phyloP scores from a whole-genome alignment of 2,888 invertebrate genomes.

The Carpatolechia fugitivella region DNA sequence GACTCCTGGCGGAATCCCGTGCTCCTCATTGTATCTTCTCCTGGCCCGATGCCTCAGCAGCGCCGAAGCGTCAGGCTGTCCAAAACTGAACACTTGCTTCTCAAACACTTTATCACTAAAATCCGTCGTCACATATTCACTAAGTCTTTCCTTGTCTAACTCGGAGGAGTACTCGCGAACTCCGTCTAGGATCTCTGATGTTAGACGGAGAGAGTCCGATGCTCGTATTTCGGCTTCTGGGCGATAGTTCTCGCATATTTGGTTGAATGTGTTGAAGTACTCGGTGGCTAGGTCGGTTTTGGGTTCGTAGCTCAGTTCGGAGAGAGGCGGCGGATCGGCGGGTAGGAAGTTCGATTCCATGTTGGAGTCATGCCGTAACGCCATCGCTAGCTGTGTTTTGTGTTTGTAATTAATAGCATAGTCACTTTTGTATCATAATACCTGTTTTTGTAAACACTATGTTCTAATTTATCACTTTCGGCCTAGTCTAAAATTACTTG shows the following conservation, averaged over 20 bases:
- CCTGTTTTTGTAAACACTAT: neutral
- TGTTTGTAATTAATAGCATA: neutral
- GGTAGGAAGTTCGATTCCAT: slow-evolving; percentile 72
- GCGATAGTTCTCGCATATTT: slow-evolving; percentile 68
- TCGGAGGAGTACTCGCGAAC: slow-evolving; percentile 44
- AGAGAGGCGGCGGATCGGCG: slow-evolving; percentile 81
- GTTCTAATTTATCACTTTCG: neutral
- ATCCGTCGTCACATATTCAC: slow-evolving; percentile 37
- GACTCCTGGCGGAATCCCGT: slow-evolving; percentile 58
- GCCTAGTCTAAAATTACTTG: slow-evolving; percentile 39
- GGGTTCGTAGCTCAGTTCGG: slow-evolving; percentile 51
- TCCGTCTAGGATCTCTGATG: slow-evolving; percentile 63
- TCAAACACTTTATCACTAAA: slow-evolving; percentile 46
- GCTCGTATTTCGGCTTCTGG: slow-evolving; percentile 49
- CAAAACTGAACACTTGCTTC: slow-evolving; percentile 72
- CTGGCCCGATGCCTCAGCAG: slow-evolving; percentile 72
- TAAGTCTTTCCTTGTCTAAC: slow-evolving; percentile 13
- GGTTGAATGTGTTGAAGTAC: slow-evolving; percentile 72
- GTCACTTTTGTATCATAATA: neutral
- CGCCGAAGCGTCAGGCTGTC: slow-evolving; percentile 81
- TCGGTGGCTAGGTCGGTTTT: slow-evolving; percentile 62
- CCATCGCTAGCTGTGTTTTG: slow-evolving; percentile 37
- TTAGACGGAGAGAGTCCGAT: slow-evolving; percentile 39
- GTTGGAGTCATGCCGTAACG: slow-evolving; percentile 54
- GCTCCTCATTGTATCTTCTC: slow-evolving; percentile 66